Conservation (phyloP, 2,113 vertebrate genomes). For the Sceloporus tristichus region DNA sequence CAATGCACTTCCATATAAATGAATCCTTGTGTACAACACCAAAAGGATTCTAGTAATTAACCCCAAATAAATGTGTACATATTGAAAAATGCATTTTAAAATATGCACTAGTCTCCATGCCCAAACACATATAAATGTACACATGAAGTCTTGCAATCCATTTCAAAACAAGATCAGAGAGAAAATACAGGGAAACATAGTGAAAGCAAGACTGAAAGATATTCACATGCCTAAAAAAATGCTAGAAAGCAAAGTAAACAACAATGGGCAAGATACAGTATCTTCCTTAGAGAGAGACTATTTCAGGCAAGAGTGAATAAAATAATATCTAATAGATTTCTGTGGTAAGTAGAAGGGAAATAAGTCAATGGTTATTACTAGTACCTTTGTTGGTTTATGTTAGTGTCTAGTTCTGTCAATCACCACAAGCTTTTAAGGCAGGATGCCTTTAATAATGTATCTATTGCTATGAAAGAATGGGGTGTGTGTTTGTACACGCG, state of each 20-base stretch:
- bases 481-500: not conserved
- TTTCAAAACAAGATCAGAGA: no score
- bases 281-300: not conserved
- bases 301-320: not conserved
- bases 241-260: not conserved
- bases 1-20: no score
- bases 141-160: no score
- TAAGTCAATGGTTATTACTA: constrained; percentile 10
- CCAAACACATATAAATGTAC: no score
- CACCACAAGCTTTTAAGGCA: constrained; percentile 5
- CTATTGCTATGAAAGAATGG: not conserved
- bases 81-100: no score
- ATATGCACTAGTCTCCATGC: no score
- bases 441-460: constrained; percentile 28
- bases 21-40: no score
- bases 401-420: constrained; percentile 26
- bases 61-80: no score
- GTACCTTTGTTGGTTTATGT: constrained; percentile 3
- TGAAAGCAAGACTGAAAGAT: no score
- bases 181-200: no score
- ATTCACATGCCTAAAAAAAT: no score
- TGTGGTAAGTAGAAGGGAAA: not conserved
- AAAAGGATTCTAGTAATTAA: no score
- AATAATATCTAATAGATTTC: not conserved
- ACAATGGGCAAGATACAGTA: not conserved